Evolutionary conservation across 2,888 invertebrate genomes (phyloP), one percentile per base, ranked within the genome.

Genomic region (Hymenopus coronatus): DNA sequence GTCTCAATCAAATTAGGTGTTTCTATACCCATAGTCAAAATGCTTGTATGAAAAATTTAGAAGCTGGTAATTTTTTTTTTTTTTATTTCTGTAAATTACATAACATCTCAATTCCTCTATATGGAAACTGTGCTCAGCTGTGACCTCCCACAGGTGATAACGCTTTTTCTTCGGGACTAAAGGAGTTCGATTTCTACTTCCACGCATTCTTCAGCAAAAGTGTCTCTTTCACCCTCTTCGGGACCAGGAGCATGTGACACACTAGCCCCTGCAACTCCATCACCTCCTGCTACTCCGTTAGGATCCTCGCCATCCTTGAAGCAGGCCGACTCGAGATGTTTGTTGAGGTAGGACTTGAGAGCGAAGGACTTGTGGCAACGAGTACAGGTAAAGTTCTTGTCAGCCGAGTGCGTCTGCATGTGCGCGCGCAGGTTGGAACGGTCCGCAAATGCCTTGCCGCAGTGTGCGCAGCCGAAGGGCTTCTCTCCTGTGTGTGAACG

Each of bases 391-490:
- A 96, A 98, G 93, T 98, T 97, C 94, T 98, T 98, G 93, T 97
- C 97, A 88, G 96, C 95, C 83, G 98, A 97, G 93, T 99, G 99
- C 20, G 98, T 99, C 94, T 98, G 98, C 96, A 98, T 97, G 94
- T 99, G 98, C 0, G 98, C 98, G 54, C 98, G 95, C 88, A 99
- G 94, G 93, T 99, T 99, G 90, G 98, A 98, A 88, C 98, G 95
- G 94, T 99, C 98, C 25, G 98, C 98, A 93, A 99, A 99, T 3
- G 98, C 97, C 93, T 98, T 98, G 90, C 98, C 98, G 93, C 99
- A 99, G 92, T 97, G 97, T 33, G 97, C 97, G 93, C 99, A 99
- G 3, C 97, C 97, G 94, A 97, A 99, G 0, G 99, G 98, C 93
- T 98, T 98, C 93, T 98, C 98, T 3, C 98, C 98, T 0, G 98